Evolutionary conservation across 2,113 vertebrate species (phyloP).

Genomic region (Parotia lawesii): DNA sequence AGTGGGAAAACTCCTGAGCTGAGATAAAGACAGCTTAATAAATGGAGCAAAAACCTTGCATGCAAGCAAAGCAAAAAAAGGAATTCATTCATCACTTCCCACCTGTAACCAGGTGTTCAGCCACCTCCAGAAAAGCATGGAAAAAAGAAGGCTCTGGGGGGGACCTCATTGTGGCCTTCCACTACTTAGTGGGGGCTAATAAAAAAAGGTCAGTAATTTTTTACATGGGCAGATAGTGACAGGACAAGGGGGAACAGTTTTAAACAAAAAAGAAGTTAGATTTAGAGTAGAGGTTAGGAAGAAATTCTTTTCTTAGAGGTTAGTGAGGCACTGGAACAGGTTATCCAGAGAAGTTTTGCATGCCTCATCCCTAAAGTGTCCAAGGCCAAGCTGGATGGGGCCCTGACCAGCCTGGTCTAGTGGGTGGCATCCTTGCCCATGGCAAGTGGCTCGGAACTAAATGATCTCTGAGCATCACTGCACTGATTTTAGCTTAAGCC

Average conservation of each 20-base stretch:
- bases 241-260: not conserved
- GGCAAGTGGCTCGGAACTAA: not conserved
- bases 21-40: not conserved
- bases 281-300: not conserved
- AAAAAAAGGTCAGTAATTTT: not conserved
- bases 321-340: not conserved
- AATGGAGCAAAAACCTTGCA: not conserved
- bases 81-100: not conserved
- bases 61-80: not conserved
- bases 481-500: not conserved
- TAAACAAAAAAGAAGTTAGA: not conserved
- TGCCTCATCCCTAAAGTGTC: no score
- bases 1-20: not conserved
- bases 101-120: not conserved
- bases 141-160: not conserved
- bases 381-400: no score
- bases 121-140: not conserved
- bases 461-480: not conserved
- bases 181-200: not conserved
- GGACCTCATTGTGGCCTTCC: not conserved
- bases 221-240: not conserved
- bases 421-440: not conserved
- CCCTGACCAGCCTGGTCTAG: no score
- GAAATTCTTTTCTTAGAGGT: not conserved
- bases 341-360: no score